These are phyloP conservation scores for Cyprinella venusta DNA, from an alignment of 2,797 vertebrate species.

Conservation along the genomic window DNA sequence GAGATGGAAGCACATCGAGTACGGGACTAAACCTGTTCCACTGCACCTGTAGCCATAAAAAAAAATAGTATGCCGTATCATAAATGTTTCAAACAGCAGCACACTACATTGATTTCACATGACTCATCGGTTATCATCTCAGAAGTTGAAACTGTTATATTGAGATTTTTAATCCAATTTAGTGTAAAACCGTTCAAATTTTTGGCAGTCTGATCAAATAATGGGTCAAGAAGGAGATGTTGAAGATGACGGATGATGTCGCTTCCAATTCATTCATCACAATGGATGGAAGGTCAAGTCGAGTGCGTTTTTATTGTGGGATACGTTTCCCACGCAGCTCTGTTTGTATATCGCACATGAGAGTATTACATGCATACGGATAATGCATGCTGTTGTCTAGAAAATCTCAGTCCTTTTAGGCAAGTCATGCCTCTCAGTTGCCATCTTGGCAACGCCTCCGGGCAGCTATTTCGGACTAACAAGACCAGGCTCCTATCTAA, in stretches of 20 bases:
- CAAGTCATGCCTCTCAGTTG: too few relatives aligned
- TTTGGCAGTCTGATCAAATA: neutral
- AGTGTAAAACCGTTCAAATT: too few relatives aligned
- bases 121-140: slow-evolving; percentile 6
- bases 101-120: slow-evolving; percentile 26
- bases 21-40: neutral
- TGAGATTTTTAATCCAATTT: neutral
- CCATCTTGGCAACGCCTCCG: too few relatives aligned
- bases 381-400: neutral
- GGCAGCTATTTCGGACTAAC: too few relatives aligned
- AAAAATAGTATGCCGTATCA: neutral
- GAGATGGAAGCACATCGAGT: neutral
- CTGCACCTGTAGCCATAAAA: neutral
- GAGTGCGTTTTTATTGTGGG: neutral
- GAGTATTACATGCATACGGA: slow-evolving; percentile 3
- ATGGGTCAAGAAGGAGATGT: slow-evolving; percentile 12
- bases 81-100: slow-evolving; percentile 24
- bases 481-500: too few relatives aligned
- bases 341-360: slow-evolving; percentile 5
- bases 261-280: slow-evolving; percentile 9
- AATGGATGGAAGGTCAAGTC: slow-evolving; percentile 11
- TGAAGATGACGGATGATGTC: neutral
- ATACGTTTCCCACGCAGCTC: neutral
- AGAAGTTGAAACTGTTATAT: neutral
- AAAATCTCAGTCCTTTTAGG: neutral